Evolutionary conservation across 92 coral and sea anemone genomes (phyloP).

Genomic region (Actinostola sp.): DNA sequence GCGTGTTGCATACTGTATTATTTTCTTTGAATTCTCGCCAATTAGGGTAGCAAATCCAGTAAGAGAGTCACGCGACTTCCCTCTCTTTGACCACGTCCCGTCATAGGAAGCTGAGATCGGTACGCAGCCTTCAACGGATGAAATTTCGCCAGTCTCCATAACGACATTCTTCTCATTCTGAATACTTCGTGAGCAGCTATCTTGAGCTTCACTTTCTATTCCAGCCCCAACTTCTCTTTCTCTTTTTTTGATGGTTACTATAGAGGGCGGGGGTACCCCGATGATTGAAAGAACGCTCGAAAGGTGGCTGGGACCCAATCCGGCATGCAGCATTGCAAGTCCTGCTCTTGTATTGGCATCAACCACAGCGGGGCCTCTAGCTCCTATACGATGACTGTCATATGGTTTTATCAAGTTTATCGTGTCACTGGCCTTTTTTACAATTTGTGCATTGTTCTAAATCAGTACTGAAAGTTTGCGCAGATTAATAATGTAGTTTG

Average conservation of each 20-base stretch:
- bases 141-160: neutral
- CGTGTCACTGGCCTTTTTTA: slow-evolving; percentile 4
- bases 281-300: slow-evolving; percentile 9
- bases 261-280: slow-evolving; percentile 19
- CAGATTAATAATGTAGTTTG: no score
- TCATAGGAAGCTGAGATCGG: slow-evolving; percentile 18
- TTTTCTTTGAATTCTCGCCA: slow-evolving; percentile 16
- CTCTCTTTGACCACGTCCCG: slow-evolving; percentile 24
- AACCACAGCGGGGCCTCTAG: slow-evolving; percentile 21
- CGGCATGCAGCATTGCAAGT: slow-evolving; percentile 34
- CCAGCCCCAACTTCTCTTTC: slow-evolving; percentile 46
- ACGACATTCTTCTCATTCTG: slow-evolving; percentile 22
- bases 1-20: neutral
- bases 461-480: no score
- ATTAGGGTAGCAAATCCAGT: slow-evolving; percentile 27
- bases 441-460: no score
- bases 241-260: slow-evolving; percentile 26
- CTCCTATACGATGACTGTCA: slow-evolving; percentile 5
- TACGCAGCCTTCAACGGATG: neutral
- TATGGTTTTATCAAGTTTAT: neutral
- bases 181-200: slow-evolving; percentile 14
- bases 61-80: slow-evolving; percentile 15
- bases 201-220: slow-evolving; percentile 21
- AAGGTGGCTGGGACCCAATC: slow-evolving; percentile 35
- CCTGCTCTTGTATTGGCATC: slow-evolving; percentile 28